Evolutionary conservation across 2,888 invertebrate genomes (phyloP), one percentile per base, ranked within the genome.

Genomic region (Drosophila mayaguana): DNA sequence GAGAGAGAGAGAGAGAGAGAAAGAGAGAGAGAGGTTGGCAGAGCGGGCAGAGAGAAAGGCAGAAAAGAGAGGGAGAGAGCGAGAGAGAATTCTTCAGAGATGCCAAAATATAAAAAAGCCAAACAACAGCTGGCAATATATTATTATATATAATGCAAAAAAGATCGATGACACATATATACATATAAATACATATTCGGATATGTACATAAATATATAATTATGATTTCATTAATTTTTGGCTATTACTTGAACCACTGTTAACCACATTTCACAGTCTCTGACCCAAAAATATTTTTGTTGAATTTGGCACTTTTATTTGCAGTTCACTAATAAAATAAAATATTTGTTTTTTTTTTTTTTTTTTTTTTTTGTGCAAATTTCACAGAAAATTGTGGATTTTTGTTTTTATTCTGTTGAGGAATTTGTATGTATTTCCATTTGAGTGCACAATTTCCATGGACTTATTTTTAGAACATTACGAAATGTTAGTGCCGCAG

Each of bases 391-490:
- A 67, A 57, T 62, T 42, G 54, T 57, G 34, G 16, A 20, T 28
- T 20, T 34, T 28, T 43, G 16, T 40, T n/a, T n/a, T 48, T 25
- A 18, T 38, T 28, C 28, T 11, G 25, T 78, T 45, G 53, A 43
- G 48, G 14, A 16, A 38, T 54, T 54, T 25, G 8, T 45, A 40
- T 54, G 46, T 61, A 69, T 66, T 66, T 70, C 68, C 72, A 71
- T 72, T 60, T 62, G 75, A 66, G 42, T 86, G 87, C 83, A 87
- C 78, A 74, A 34, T 80, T 84, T 87, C 70, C 78, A 82, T 81
- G 73, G 68, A 59, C 55, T 78, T 82, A 84, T 84, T 82, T 80
- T 70, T 87, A 84, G 82, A 70, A 65, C 85, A 79, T 88, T 85
- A 88, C 84, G 83, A 85, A 79, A 81, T 68, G 55, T 40, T 42